A percentile compares a stretch with the other conserved stretches of the same genome.
These are phyloP conservation scores for Sebastiscus albofasciatus DNA, from an alignment of 2,797 vertebrate species.

Conservation along the genomic window DNA sequence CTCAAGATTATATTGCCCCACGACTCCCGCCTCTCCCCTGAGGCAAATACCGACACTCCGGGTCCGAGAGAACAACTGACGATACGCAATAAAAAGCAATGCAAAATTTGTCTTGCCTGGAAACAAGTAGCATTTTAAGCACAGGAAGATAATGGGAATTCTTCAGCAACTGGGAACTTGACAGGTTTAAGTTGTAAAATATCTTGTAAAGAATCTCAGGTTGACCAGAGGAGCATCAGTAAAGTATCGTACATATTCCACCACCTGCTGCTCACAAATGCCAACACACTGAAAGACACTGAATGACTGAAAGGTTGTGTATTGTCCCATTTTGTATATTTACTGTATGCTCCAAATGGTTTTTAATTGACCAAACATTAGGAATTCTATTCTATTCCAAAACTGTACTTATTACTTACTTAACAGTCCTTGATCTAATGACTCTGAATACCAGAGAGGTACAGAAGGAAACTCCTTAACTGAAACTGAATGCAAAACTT, in stretches of 20 bases:
- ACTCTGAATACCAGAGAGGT: neutral
- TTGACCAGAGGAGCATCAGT: neutral
- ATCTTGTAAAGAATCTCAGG: conserved; percentile 5
- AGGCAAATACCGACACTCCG: conserved; percentile 53
- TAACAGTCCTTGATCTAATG: neutral
- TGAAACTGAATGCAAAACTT: conserved; percentile 9
- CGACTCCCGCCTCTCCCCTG: conserved; percentile 41
- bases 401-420: neutral
- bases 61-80: conserved; percentile 7
- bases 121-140: conserved; percentile 27
- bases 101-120: conserved; percentile 21
- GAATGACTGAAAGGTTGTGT: neutral
- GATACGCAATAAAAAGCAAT: conserved; percentile 32
- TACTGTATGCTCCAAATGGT: neutral
- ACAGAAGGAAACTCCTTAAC: neutral
- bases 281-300: no score
- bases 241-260: neutral
- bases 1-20: conserved; percentile 50
- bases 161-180: neutral
- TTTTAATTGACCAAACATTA: neutral
- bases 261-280: neutral
- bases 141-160: conserved; percentile 32
- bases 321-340: neutral
- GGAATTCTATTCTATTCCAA: neutral
- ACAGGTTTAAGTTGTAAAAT: conserved; percentile 33